Evolutionary conservation across 2,113 vertebrate genomes (phyloP), one percentile per base, ranked within the genome.

Genomic region (Pluvialis apricaria): DNA sequence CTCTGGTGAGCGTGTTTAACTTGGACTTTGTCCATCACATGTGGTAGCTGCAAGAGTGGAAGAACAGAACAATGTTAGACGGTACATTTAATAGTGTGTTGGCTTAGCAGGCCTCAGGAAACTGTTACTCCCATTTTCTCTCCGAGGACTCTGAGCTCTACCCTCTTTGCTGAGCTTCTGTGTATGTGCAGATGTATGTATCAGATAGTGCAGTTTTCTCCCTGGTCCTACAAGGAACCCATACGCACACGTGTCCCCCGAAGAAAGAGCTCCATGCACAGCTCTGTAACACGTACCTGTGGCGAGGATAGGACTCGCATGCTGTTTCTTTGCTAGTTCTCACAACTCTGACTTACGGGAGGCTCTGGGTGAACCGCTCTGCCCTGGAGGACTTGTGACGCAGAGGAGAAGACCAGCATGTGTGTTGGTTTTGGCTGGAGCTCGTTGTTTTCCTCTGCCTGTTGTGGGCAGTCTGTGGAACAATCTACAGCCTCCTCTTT

Each of bases 21-120:
- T 99, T 99, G 99, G 99, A 99, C 85, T 84, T 54, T 62, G 82
- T 98, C 99, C 99, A 99, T 98, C 91, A 97, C 98, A 99, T 99
- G 98, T 99, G 99, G 99, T 98, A 99, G 98, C 98, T 97, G 98
- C 97, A 90, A 96, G 97, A 98, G 95, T 80, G 90, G 96, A 97
- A 86, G 96, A 95, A 91, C 17, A 91, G 97, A 98, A 96, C 96
- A 93, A 96, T 96, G 93, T 97, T 95, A 98, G 97, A 83, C 36
- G 47, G 93, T 97, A 49, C 92, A 95, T 96, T 98, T 98, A 97
- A 96, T 96, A 96, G 88, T 40, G 77, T 85, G 92, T 84, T 97
- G 96, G 94, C 92, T 96, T 95, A 91, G 83, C 65, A 81, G 86
- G 94, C 82, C 89, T 97, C 97, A 92, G 97, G 95, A 98, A 97